Base-by-base conservation (phyloP, 2,113 vertebrate species). In the Hippocampus abdominalis region DNA sequence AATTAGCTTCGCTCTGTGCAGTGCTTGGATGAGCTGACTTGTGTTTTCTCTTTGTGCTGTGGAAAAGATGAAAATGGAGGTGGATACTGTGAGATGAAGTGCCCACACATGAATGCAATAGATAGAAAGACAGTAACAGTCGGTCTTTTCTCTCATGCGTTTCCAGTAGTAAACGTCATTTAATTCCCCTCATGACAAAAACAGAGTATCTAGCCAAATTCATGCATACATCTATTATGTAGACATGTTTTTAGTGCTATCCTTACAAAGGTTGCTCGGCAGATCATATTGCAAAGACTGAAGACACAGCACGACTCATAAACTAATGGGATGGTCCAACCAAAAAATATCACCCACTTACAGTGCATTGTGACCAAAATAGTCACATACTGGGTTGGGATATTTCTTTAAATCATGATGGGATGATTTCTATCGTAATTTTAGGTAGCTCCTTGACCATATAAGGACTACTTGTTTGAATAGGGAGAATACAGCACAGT, bases 11-110 rank as follows among this genome's bases (percentile, higher is more conserved):
- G 74, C 51, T 81, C 54, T 75, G 88, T 77, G 77, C 67, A 68
- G 74, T 73, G 68, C 65, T 86, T 59, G 64, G 39, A 68, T 80
- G 84, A 29, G 78, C 29, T 65, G 86, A 80, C 63, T 83, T 86
- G 49, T 76, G 73, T 79, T 84, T 84, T 85, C 76, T 89, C 81
- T 88, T 88, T 66, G 81, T 87, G 85, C 92, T 92, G 86, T 82
- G 75, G 78, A 81, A 82, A 84, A 85, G 49, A 83, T 64, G 65
- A 87, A 61, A 84, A 68, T 39, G 71, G 67, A 72, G 68, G 66
- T 84, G 73, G 71, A 54, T 66, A 59, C 11, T 23, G 62, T 64
- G 62, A 44, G 62, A 64, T 64, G 40, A 64, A 4, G 63, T 64
- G 42, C 40, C 63, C 39, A 8, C 12, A 42, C 40, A 23, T 44